Evolutionary conservation across 2,797 vertebrate species (phyloP), one percentile per base, ranked within the genome.

Genomic region (Margarornis squamiger): DNA sequence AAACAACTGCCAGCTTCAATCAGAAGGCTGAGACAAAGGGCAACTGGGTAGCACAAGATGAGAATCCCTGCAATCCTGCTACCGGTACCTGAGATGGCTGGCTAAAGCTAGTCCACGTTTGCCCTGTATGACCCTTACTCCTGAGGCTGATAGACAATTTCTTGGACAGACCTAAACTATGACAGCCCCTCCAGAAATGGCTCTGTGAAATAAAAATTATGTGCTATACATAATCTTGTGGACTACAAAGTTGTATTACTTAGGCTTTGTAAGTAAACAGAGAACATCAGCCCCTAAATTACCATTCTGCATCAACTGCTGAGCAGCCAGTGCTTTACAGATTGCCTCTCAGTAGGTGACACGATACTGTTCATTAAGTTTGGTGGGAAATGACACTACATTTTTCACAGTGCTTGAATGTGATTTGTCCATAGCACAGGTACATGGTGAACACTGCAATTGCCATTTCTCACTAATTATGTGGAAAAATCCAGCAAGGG

Each of bases 401-500:
- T 79, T 90, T 94, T 89, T 91, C 61, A 84, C 68, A 68, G 55
- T 34, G 26, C 21, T 88, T 90, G 10, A 78, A 68, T 24, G 39
- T 66, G 55, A 90, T 91, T 91, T 94, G 46, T 65, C 77, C 36
- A 36, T 52, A 93, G 65, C 29, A 45, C 55, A 91, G 88, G 80
- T 74, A 90, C 46, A 49, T 19, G 12, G 67, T 51, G 80, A 85
- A 61, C 57, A 30, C 17, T 70, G 38, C 54, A 91, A 61, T 24
- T 90, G 66, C 49, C 30, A 80, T 85, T 93, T 94, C 74, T 92
- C 45, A 39, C 61, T 77, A 89, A 88, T 82, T 89, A 74, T 14
- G 24, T 74, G 84, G 71, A 79, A 97, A 96, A 93, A 94, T 71
- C 34, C 77, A 89, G 51, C 0, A 0, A 59, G 49, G 29, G 59